Conservation (phyloP, 2,888 invertebrate species). For the Ernsta delagoae region DNA sequence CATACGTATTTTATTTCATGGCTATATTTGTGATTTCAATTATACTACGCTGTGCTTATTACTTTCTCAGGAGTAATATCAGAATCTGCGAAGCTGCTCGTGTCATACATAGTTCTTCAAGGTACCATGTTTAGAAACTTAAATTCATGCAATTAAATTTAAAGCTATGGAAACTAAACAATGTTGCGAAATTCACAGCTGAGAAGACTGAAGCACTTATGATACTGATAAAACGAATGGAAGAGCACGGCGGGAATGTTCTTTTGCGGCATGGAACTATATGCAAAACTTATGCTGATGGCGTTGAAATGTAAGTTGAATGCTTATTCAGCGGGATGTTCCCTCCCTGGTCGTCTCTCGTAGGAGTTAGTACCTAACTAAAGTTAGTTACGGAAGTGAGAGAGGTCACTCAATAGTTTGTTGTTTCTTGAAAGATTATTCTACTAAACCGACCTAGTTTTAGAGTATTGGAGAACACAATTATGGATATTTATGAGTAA, state of each 20-base stretch:
- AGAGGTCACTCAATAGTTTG: background rate
- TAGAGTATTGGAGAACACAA: background rate
- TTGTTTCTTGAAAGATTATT: background rate
- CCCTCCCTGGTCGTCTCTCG: background rate
- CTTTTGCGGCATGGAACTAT: slow-evolving; percentile 69
- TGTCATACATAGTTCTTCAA: slow-evolving; percentile 62
- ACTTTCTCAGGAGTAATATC: slow-evolving; percentile 60
- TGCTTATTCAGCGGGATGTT: background rate
- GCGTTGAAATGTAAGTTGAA: slow-evolving; percentile 56
- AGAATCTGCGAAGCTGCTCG: slow-evolving; percentile 54
- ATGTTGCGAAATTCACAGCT: slow-evolving; percentile 46
- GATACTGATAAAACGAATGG: slow-evolving; percentile 57
- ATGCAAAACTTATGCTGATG: slow-evolving; percentile 62
- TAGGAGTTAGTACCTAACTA: background rate
- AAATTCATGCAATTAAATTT: background rate
- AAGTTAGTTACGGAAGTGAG: too few species aligned
- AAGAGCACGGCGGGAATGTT: slow-evolving; percentile 53
- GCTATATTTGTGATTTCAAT: too few species aligned
- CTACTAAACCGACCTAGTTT: background rate
- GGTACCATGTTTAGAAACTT: slow-evolving; percentile 47
- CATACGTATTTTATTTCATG: too few species aligned
- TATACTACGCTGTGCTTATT: background rate
- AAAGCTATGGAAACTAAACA: background rate
- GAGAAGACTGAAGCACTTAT: slow-evolving; percentile 65
- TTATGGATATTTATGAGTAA: background rate